phyloP scores from a whole-genome alignment of 2,888 invertebrate genomes.

The Stegophylla sp. region DNA sequence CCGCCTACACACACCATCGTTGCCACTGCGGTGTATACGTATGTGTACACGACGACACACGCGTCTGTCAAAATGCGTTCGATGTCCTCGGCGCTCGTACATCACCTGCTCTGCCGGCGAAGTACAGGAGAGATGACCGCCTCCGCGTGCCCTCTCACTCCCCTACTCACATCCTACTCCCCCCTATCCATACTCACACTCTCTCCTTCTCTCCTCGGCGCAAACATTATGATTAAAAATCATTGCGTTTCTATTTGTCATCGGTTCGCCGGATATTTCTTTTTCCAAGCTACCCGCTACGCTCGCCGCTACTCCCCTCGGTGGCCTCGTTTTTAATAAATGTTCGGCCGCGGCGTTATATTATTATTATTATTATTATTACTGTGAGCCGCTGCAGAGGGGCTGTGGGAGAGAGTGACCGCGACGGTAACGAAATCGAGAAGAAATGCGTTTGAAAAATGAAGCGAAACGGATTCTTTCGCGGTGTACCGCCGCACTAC shows the following conservation, averaged over 20 bases:
- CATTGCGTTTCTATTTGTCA: conserved; percentile 59
- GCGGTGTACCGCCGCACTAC: neutral
- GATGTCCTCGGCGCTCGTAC: conserved; percentile 52
- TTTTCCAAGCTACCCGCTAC: neutral
- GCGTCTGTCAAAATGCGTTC: conserved; percentile 55
- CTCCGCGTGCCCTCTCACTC: neutral
- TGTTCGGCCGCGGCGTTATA: neutral
- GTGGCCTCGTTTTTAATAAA: conserved; percentile 54
- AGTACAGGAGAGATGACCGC: conserved; percentile 5
- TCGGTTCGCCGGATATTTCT: conserved; percentile 55
- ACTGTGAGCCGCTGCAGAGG: neutral
- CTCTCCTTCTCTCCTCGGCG: neutral
- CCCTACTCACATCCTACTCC: no score
- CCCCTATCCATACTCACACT: no score
- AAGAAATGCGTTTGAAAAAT: conserved; percentile 42
- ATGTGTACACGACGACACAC: neutral
- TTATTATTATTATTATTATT: conserved; percentile 22
- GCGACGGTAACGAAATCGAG: neutral
- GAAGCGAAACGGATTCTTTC: conserved; percentile 39
- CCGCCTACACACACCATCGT: neutral
- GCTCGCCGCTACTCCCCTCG: neutral
- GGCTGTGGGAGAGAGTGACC: neutral
- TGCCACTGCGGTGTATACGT: neutral
- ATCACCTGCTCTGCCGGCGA: conserved; percentile 48
- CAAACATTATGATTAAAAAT: conserved; percentile 58